Percentiles rank a stretch among this genome's conserved stretches.
phyloP scores from a whole-genome alignment of 35 echinoderm and acorn worm species.

The Apostichopus parvimensis region DNA sequence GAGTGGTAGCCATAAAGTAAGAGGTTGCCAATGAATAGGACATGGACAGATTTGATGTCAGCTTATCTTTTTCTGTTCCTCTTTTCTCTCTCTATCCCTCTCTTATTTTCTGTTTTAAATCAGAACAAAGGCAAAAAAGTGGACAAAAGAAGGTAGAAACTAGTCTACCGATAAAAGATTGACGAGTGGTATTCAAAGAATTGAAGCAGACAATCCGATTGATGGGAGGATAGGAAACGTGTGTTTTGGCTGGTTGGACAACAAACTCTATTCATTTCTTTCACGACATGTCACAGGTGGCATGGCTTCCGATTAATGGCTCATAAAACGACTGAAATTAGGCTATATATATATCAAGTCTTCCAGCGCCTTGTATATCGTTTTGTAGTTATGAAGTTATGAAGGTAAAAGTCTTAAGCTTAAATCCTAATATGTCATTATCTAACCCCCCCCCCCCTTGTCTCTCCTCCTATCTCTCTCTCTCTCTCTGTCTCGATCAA shows the following conservation, averaged over 20 bases:
- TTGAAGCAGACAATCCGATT: conserved; percentile 22
- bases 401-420: too few species aligned
- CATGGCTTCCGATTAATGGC: background rate
- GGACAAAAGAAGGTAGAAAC: background rate
- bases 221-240: background rate
- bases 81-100: too few species aligned
- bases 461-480: too few species aligned
- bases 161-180: conserved; percentile 16
- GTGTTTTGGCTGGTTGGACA: background rate
- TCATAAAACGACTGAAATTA: background rate
- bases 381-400: background rate
- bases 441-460: too few species aligned
- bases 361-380: background rate
- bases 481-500: too few species aligned
- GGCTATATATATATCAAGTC: background rate
- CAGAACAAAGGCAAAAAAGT: background rate
- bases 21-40: background rate
- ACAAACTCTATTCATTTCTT: background rate
- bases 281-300: background rate
- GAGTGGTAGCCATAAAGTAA: background rate
- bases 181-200: background rate
- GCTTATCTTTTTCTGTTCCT: background rate
- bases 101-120: too few species aligned
- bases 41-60: background rate
- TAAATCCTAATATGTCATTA: too few species aligned